Base-by-base conservation (phyloP, 1,140 invertebrate species). In the Charaxes varanes region DNA sequence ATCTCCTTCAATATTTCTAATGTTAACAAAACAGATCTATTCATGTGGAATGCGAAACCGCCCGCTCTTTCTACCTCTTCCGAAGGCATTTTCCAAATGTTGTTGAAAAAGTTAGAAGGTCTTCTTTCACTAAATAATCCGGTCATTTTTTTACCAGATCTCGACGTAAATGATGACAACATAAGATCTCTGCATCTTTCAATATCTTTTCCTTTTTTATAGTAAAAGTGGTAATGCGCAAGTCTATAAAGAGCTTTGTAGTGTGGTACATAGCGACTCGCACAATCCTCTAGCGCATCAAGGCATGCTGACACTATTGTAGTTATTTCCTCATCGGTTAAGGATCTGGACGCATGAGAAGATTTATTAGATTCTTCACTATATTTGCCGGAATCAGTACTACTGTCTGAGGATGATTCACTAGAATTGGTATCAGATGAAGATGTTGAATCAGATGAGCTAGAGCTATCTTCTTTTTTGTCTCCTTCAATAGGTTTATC, bases 241-340 rank as follows among this genome's bases (percentile, higher is more conserved):
- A 98, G 72, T 45, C 95, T 87, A 74, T 97, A 97, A 14, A 96
- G 86, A 0, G 95, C 93, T 82, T 98, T 98, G 72, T 97, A 97
- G 84, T 98, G 95, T 53, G 94, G 92, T 0, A 94, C 90, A 81
- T 96, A 96, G 22, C 96, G 85, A 28, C 88, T 87, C 2, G 95
- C 86, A 70, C 95, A 97, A 49, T 94, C 88, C 82, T 95, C 91
- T 27, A 98, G 72, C 8, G 93, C 94, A 58, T 87, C 85, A 12
- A 96, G 62, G 72, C 94, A 96, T 8, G 69, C 68, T 27, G 64
- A 59, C 4, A 85, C 77, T 28, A 87, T 85, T 43, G 70, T 69
- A 54, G 76, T 73, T 12, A 86, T 76, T 51, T 86, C 77, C 21
- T 80, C 68, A 8, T 77, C 70, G 3, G 62, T 54, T 48, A 86